Evolutionary conservation across 1,140 invertebrate genomes (phyloP), one percentile per base, ranked within the genome.

Genomic region (Pseudoatta argentina): DNA sequence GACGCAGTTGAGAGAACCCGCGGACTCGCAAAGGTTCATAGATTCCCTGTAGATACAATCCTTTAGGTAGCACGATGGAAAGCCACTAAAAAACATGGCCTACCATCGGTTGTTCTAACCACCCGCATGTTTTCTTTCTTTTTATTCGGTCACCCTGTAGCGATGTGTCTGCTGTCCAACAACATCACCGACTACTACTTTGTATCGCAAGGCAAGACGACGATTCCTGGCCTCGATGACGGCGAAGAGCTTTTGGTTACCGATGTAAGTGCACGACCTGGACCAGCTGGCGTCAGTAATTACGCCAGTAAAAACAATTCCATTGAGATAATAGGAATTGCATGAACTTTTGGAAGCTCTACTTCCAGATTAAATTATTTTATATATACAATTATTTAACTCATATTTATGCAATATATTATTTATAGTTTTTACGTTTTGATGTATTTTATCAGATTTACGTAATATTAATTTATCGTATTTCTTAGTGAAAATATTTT

Each of bases 121-220:
- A 93, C 93, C 92, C 92, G 94, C 94, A 95, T 95, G 94, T 94
- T 91, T 83, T 79, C 91, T 94, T 91, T 92, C 88, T 93, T 92
- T 90, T 83, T 91, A 73, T 71, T 86, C 85, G 88, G 85, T 78
- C 89, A 87, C 39, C 91, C 89, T 89, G 87, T 96, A 98, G 98
- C 97, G 64, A 97, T 97, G 95, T 97, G 97, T 95, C 94, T 97
- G 94, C 97, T 99, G 96, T 97, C 97, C 94, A 97, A 98, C 95
- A 97, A 98, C 96, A 97, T 98, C 96, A 96, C 96, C 96, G 97
- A 98, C 95, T 99, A 99, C 96, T 95, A 97, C 96, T 99, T 98
- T 97, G 97, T 99, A 94, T 98, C 98, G 95, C 99, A 99, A 97
- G 99, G 99, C 96, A 98, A 99, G 96, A 97, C 98, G 93, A 98